phyloP scores from a whole-genome alignment of 2,888 invertebrate genomes.

The Ferdinandea cuprea region DNA sequence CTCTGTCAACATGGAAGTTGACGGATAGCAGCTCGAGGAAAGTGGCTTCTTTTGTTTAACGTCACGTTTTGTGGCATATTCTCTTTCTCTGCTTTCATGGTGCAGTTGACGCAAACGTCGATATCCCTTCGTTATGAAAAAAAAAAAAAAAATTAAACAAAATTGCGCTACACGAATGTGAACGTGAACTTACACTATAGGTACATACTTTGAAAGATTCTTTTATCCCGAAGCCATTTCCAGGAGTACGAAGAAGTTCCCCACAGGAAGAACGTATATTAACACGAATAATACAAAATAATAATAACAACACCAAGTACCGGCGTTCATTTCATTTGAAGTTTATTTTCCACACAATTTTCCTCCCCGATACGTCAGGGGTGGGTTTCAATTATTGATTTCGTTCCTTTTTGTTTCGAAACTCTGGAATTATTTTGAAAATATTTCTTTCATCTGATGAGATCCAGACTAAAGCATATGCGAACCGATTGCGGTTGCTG shows the following conservation, averaged over 20 bases:
- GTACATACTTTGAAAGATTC: constrained; percentile 71
- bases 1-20: constrained; percentile 76
- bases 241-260: constrained; percentile 61
- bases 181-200: constrained; percentile 48
- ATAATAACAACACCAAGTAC: constrained; percentile 74
- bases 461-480: constrained; percentile 66
- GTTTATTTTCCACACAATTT: constrained; percentile 70
- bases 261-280: constrained; percentile 57
- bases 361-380: constrained; percentile 64
- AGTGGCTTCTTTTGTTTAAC: constrained; percentile 77
- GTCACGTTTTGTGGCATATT: constrained; percentile 75
- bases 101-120: constrained; percentile 73
- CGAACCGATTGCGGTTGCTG: constrained; percentile 55
- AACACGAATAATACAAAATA: constrained; percentile 70
- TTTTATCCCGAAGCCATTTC: constrained; percentile 71
- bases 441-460: constrained; percentile 68
- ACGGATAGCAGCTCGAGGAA: constrained; percentile 71
- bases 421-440: constrained; percentile 68
- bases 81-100: constrained; percentile 51
- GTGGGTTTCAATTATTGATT: constrained; percentile 72
- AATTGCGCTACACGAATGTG: constrained; percentile 34
- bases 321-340: constrained; percentile 74
- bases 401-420: constrained; percentile 68
- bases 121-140: constrained; percentile 68
- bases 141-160: constrained; percentile 26